Evolutionary conservation across 2,113 vertebrate genomes (phyloP).

Genomic region (Chroicocephalus ridibundus): DNA sequence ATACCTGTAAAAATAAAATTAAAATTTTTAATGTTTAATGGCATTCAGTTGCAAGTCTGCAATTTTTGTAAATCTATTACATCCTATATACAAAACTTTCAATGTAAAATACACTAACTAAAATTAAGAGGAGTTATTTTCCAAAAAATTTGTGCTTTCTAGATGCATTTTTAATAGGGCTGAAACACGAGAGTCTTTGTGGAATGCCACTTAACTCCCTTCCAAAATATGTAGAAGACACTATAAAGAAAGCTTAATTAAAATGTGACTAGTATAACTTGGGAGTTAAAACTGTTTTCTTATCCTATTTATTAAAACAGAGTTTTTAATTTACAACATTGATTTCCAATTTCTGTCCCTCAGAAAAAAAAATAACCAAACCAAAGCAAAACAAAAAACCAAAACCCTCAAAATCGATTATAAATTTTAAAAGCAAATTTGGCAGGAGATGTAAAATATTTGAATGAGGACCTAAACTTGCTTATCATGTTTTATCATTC

Average conservation of each 20-base stretch:
- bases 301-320: background rate
- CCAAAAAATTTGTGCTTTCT: background rate
- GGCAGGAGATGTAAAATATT: background rate
- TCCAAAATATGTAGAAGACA: background rate
- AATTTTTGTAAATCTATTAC: background rate
- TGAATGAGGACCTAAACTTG: background rate
- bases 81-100: background rate
- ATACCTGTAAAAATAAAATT: background rate
- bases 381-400: background rate
- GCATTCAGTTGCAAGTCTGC: background rate
- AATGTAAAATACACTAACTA: background rate
- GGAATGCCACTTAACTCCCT: background rate
- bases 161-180: background rate
- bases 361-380: background rate
- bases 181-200: background rate
- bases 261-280: background rate
- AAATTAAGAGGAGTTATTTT: background rate
- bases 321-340: background rate
- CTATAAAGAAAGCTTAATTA: background rate
- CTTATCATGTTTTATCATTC: background rate
- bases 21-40: background rate
- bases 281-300: background rate
- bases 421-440: background rate
- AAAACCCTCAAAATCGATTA: background rate
- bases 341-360: background rate